Evolutionary conservation across 1,140 invertebrate genomes (phyloP), one percentile per base, ranked within the genome.

Genomic region (Homalodisca vitripennis): DNA sequence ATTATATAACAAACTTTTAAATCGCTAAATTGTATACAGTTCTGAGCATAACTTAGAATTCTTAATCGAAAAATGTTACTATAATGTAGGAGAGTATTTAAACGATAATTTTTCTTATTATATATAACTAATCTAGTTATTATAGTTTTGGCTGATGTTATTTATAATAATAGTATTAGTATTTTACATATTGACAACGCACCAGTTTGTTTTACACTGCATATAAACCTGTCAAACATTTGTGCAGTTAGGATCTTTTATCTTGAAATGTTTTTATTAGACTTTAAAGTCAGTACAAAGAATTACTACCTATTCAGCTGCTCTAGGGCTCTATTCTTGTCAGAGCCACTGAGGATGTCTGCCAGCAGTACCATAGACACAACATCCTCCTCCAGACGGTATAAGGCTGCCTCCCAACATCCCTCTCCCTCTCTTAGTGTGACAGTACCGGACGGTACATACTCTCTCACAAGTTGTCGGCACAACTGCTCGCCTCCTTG

Each of bases 261-360:
- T 17, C 6, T 41, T 41, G 6, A 41, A 17, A 6, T 41, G 6
- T 41, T 41, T 10, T 10, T 41, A 10, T 41, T 6, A 41, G 34
- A 6, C 34, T 17, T 10, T 41, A 10, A 17, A 10, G 34, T 10
- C 17, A 41, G 6, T 41, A 10, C 17, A 41, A 41, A 41, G 17
- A 10, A 41, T 10, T 17, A 12, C 6, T 53, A 60, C 55, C 55
- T 60, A n/a, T 60, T 69, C 31, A 73, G 51, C 1, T 71, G 64
- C 20, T 73, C 70, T 24, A 67, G 53, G 12, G 72, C 72, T 46
- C 63, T 66, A 34, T 66, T 68, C 34, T 63, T 70, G 48, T 70
- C 41, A 29, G 22, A 22, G 10, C 22, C 55, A 1, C 3, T 6
- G 3, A 60, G 55, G 10, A 60, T 26, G 26, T 60, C 55, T 14